These are phyloP conservation scores for Nixonia krombeini DNA, from an alignment of 1,140 invertebrate species.

Conservation along the genomic window DNA sequence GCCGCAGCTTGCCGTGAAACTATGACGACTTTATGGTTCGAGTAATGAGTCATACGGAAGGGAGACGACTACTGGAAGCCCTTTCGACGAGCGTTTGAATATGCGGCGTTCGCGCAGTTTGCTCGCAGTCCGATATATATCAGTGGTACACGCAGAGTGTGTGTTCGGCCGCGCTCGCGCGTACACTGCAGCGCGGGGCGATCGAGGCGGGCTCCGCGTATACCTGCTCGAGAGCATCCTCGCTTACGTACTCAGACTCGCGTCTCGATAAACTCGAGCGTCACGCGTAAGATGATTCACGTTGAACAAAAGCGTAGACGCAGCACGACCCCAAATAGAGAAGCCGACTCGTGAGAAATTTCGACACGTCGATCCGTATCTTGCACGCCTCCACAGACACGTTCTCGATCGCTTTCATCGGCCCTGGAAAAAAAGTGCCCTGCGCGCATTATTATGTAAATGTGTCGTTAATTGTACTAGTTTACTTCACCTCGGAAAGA, in stretches of 20 bases:
- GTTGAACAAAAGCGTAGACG: constrained; percentile 52
- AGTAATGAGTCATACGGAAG: constrained; percentile 51
- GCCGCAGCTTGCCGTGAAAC: constrained; percentile 18
- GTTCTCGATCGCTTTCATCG: constrained; percentile 29
- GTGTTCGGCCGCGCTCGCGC: neutral
- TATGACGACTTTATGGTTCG: constrained; percentile 51
- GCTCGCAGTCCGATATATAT: constrained; percentile 2
- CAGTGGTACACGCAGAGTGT: neutral
- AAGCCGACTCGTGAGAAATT: constrained; percentile 49
- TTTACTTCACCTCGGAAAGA: constrained; percentile 10
- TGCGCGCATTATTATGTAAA: constrained; percentile 29
- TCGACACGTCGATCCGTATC: constrained; percentile 35
- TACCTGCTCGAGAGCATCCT: constrained; percentile 32
- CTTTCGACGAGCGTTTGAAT: constrained; percentile 42
- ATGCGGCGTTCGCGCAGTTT: constrained; percentile 14
- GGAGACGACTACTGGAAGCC: constrained; percentile 52
- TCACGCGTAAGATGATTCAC: constrained; percentile 50
- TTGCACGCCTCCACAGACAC: constrained; percentile 16
- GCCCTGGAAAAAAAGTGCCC: too few relatives aligned
- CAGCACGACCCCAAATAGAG: constrained; percentile 39
- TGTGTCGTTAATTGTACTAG: constrained; percentile 28
- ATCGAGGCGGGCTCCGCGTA: constrained; percentile 16
- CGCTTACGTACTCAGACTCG: constrained; percentile 28
- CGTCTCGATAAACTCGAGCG: constrained; percentile 36
- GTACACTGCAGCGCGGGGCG: constrained; percentile 2